Evolutionary conservation across 2,113 vertebrate species (phyloP).

Genomic region (Origma solitaria): DNA sequence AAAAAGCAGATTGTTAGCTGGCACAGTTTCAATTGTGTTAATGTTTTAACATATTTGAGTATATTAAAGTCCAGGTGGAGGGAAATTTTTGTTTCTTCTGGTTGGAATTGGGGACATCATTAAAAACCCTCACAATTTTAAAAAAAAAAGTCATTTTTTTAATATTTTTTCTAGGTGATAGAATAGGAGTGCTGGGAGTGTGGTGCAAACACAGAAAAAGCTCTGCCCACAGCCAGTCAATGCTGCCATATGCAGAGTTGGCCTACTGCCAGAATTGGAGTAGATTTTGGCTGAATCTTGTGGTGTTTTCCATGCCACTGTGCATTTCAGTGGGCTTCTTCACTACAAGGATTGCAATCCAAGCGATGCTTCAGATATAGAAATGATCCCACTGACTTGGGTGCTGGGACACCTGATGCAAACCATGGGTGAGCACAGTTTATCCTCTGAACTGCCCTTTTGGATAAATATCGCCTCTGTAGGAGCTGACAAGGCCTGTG

Average conservation of each 20-base stretch:
- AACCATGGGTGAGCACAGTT: accelerated
- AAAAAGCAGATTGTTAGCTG: background rate
- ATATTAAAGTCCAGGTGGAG: background rate
- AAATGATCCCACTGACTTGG: background rate
- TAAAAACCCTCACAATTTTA: background rate
- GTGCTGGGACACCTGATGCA: background rate
- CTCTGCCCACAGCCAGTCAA: background rate
- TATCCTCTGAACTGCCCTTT: background rate
- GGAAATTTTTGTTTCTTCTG: background rate
- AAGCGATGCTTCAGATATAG: background rate
- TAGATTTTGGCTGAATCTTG: background rate
- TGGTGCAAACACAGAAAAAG: background rate
- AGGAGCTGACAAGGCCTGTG: background rate
- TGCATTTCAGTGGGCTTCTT: background rate
- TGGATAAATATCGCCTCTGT: accelerated
- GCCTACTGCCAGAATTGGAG: background rate
- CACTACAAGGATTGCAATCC: background rate
- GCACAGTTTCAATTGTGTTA: background rate
- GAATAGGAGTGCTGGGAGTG: background rate
- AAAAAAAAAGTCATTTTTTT: background rate
- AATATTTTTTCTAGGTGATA: background rate
- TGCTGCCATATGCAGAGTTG: background rate
- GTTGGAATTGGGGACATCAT: background rate
- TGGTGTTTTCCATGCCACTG: background rate
- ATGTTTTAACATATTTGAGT: background rate